Percentiles rank a stretch among this genome's conserved stretches.
Conservation (phyloP, 2,888 invertebrate species). For the Julus scanicus region DNA sequence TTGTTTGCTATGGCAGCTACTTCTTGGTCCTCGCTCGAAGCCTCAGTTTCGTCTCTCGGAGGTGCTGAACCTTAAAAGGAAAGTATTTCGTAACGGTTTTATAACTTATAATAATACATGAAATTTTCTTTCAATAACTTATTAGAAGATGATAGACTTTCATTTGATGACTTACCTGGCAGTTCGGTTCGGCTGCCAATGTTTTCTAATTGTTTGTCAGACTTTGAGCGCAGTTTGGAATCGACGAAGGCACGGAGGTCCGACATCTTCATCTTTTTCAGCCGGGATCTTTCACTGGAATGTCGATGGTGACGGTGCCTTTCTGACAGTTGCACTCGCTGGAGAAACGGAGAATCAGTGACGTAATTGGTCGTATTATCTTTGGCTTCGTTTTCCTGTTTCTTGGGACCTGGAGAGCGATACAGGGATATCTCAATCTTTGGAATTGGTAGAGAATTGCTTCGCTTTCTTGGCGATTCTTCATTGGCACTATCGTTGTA, state of each 20-base stretch:
- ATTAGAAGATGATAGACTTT: too few species aligned
- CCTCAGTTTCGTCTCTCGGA: constrained; percentile 50
- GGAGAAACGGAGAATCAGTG: constrained; percentile 59
- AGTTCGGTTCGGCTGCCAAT: constrained; percentile 71
- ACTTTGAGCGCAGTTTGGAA: constrained; percentile 88
- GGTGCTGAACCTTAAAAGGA: not conserved
- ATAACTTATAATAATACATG: not conserved
- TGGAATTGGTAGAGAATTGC: constrained; percentile 92
- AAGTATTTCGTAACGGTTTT: not conserved
- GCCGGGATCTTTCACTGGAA: constrained; percentile 58
- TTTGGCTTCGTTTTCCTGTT: constrained; percentile 54
- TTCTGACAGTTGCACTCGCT: constrained; percentile 63
- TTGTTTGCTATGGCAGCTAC: constrained; percentile 57
- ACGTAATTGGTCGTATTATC: constrained; percentile 50
- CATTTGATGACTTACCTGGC: constrained; percentile 39
- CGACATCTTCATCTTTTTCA: constrained; percentile 82
- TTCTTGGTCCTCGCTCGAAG: constrained; percentile 57
- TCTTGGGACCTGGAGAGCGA: constrained; percentile 59
- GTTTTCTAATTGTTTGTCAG: constrained; percentile 89
- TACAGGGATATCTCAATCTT: constrained; percentile 84
- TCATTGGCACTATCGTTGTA: constrained; percentile 83
- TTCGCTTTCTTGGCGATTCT: constrained; percentile 84
- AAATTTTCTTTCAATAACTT: too few species aligned
- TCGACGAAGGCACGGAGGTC: constrained; percentile 92
- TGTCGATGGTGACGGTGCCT: constrained; percentile 57